These are phyloP conservation scores for Eueides isabella DNA, from an alignment of 1,140 invertebrate genomes.

Conservation along the genomic window DNA sequence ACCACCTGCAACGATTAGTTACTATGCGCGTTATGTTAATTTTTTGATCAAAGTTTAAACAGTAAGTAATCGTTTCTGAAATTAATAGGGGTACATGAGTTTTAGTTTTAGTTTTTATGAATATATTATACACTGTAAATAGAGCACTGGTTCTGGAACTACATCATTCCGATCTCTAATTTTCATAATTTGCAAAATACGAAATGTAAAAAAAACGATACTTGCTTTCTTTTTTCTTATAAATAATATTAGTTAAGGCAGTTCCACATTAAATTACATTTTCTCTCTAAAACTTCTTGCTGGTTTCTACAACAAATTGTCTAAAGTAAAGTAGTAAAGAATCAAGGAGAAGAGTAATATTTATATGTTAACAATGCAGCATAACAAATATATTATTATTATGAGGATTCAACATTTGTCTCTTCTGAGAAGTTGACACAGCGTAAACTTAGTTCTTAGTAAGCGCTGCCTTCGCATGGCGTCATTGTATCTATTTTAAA, in stretches of 20 bases:
- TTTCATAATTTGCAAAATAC: not conserved
- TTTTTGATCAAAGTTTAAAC: not conserved
- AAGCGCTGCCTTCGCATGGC: not conserved
- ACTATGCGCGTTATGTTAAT: constrained; percentile 27
- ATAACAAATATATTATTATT: not conserved
- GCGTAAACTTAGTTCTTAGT: constrained; percentile 1
- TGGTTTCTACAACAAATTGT: too few species aligned
- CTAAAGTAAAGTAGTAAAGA: not conserved
- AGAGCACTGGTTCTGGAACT: not conserved
- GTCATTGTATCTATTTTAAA: constrained; percentile 10
- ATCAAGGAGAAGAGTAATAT: not conserved
- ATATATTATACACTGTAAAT: not conserved
- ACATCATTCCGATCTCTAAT: not conserved
- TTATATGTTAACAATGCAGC: not conserved
- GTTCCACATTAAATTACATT: not conserved
- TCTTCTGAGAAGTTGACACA: not conserved
- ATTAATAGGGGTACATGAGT: not conserved
- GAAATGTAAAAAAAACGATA: not conserved
- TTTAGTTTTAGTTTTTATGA: not conserved
- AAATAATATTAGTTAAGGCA: not conserved
- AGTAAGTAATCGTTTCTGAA: not conserved
- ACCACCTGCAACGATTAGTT: constrained; percentile 41
- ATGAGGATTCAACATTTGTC: not conserved
- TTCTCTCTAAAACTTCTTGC: not conserved
- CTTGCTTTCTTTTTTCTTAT: not conserved